Evolutionary conservation across 2,797 vertebrate genomes (phyloP).

Genomic region (Sciurus carolinensis): DNA sequence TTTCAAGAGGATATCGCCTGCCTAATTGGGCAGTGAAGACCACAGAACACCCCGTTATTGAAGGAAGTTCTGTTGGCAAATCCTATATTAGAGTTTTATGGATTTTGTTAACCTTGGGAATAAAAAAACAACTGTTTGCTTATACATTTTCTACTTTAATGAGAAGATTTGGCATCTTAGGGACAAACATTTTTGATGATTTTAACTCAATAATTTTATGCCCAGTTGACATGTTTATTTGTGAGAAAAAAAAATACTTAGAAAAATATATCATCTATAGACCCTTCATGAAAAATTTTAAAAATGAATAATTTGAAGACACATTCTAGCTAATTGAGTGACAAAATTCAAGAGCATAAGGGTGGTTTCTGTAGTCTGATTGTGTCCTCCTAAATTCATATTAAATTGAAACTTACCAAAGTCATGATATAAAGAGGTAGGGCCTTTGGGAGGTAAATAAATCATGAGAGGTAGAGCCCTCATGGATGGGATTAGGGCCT

Average conservation of each 20-base stretch:
- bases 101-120: background rate
- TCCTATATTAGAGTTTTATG: background rate
- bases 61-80: background rate
- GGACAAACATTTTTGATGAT: constrained; percentile 14
- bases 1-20: background rate
- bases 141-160: constrained; percentile 50
- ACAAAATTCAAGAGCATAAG: background rate
- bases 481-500: background rate
- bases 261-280: background rate
- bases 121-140: background rate
- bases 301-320: background rate
- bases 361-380: background rate
- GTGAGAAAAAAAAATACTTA: constrained; percentile 32
- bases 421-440: no score
- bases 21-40: background rate
- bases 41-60: background rate
- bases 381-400: background rate
- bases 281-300: background rate
- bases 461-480: background rate
- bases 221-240: background rate
- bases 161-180: background rate
- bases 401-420: background rate
- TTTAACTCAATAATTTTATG: constrained; percentile 13
- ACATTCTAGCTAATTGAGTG: background rate
- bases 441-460: background rate